Base-by-base conservation (phyloP, 2,113 vertebrate genomes). In the Hippocampus abdominalis region DNA sequence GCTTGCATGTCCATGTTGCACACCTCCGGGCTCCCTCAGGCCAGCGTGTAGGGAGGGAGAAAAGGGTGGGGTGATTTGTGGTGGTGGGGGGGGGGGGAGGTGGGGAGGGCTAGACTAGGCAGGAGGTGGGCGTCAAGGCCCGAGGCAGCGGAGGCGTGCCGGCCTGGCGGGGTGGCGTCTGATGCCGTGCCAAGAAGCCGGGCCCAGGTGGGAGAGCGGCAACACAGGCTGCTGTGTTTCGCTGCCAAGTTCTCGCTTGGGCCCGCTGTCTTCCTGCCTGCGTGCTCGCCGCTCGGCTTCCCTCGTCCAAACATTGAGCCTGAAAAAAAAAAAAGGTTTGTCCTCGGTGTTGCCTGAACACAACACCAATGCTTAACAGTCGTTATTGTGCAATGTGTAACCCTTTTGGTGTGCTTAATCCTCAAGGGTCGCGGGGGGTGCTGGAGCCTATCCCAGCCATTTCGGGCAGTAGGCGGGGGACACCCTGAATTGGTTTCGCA, bases 211-310 rank as follows among this genome's bases (percentile, higher is more conserved):
- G 89, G 84, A 68, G 86, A 88, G 86, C 78, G 82, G 77, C 86
- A 88, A 89, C 89, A 91, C 87, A 90, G 89, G 75, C 84, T 84
- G 81, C 78, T 86, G 85, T 91, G 90, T 92, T 90, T 87, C 80
- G 73, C 68, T 88, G 89, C 89, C 91, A 92, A 80, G 65, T 82
- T 73, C 76, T 71, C 73, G 61, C 46, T 46, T 46, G 74, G 61
- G 77, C 76, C 80, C 78, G 73, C 79, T 77, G 78, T 81, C 77
- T 80, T 66, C 69, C 69, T 74, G 64, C 64, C 69, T 80, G 61
- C 79, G 63, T 70, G 46, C 73, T 73, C 77, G 69, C 80, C 73
- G 77, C 69, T 42, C 66, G 1, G 48, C 56, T 70, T 64, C 73
- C 54, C 51, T 60, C 32, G 10, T 39, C 32, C 32, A 16, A 18